Evolutionary conservation across 30 jellyfish, hydroid and myxozoan species (phyloP), one percentile per base, ranked within the genome.

Genomic region (Phacellophora camtschatica): DNA sequence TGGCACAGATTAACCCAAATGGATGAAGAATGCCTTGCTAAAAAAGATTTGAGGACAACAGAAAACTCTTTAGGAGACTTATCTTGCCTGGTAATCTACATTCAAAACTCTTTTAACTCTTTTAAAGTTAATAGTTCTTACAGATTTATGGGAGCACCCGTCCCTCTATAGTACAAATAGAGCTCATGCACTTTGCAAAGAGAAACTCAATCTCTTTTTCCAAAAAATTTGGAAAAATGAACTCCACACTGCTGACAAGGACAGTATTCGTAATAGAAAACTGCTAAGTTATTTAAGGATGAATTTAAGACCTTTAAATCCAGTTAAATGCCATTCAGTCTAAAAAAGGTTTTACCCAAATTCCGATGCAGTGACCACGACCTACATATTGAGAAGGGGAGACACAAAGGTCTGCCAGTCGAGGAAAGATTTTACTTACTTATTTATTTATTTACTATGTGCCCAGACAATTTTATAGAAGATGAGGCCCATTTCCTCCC

Each of bases 101-200:
- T 23, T 29, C 70, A 6, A 55, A n/a, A n/a, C n/a, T n/a, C n/a
- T n/a, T n/a, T n/a, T n/a, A 55, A 55, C 32, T 55, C 70, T 55
- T 55, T 24, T 55, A 55, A 55, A 55, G 34, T 24, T 10, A 55
- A 55, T 55, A 55, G 70, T 37, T 16, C 29, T 55, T 42, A 55
- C 70, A 55, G 70, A 55, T 55, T 20, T 55, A 55, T 55, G 2
- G 70, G 70, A 55, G 70, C 70, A 49, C 70, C 70, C 70, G 3
- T 55, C 70, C 70, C 70, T 7, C 24, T 55, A 55, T 55, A 55
- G 34, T 55, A 19, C 70, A 55, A 55, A 55, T 20, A 5, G 2
- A 5, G 35, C 6, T 55, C 34, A 55, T 55, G 70, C 34, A 55
- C 70, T 55, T 22, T 55, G 36, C 23, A 49, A 49, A 49, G 64